A percentile compares a stretch with the other conserved stretches of the same genome.
phyloP scores from a whole-genome alignment of 23 tunicate genomes.

The Diplosoma virens region DNA sequence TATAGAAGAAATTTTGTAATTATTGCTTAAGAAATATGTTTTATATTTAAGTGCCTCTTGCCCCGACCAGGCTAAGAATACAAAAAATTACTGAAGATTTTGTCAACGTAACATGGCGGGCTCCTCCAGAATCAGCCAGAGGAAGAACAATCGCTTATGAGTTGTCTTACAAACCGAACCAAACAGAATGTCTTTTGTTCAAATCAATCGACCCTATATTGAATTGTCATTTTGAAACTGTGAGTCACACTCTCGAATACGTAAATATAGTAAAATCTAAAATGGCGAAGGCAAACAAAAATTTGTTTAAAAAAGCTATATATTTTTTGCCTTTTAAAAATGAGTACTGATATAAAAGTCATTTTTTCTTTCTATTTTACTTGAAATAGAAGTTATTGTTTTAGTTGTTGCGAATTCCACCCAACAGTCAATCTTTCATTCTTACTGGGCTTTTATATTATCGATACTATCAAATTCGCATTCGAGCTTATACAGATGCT shows the following conservation, averaged over 20 bases:
- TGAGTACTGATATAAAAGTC: too few species aligned
- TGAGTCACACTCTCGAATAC: too few species aligned
- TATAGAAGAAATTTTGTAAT: background rate
- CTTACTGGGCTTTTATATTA: background rate
- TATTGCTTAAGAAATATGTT: background rate
- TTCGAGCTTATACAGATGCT: conserved; percentile 11
- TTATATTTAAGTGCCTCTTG: conserved; percentile 16
- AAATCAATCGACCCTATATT: background rate
- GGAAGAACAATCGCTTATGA: conserved; percentile 18
- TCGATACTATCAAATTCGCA: conserved; percentile 3
- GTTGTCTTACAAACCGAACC: background rate
- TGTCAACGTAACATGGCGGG: conserved; percentile 33
- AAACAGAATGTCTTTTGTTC: conserved; percentile 22
- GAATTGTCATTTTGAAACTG: conserved; percentile 33
- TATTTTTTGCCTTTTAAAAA: too few species aligned
- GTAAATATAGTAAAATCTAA: too few species aligned
- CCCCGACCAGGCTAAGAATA: conserved; percentile 17
- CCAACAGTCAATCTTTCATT: background rate
- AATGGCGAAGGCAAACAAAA: too few species aligned
- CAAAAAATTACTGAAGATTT: background rate
- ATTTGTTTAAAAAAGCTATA: too few species aligned
- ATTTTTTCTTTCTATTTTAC: too few species aligned
- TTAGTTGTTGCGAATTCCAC: background rate
- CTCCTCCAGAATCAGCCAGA: conserved; percentile 5
- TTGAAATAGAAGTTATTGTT: too few species aligned